Base-by-base conservation (phyloP, 2,113 vertebrate species). In the Passer montanus region DNA sequence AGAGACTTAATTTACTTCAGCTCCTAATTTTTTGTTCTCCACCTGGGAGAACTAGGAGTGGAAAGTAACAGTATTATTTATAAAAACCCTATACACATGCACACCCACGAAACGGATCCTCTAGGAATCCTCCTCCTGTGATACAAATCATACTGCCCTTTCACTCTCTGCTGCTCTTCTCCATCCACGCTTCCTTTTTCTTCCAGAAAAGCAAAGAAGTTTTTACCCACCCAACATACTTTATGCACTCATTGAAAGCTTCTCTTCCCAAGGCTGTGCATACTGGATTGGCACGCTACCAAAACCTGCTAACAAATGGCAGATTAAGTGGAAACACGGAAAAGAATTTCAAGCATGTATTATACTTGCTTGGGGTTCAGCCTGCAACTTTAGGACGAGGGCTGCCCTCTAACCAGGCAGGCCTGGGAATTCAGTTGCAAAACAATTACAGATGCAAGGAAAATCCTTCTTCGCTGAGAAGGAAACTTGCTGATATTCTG, bases 311-410 rank as follows among this genome's bases (percentile, higher is more conserved):
- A 96, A 96, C 95, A 97, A 97, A 96, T 43, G 85, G 92, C 93
- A 96, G 97, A 97, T 97, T 97, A 97, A 97, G 93, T 89, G 92
- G 91, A 96, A 94, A 97, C 85, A 87, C 6, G 20, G 81, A 23
- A 46, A 97, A 95, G 97, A 97, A 98, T 98, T 85, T 87, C 94
- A 97, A 94, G 95, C 95, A 97, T 96, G 96, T 96, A 91, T 96
- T 94, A 74, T 93, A 93, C 92, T 95, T 79, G 94, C 91, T 70
- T 15, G 72, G 78, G 87, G 93, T 93, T 94, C 74, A 89, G 92
- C 8, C 0, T 39, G 72, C 92, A 93, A 82, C 81, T 67, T 84
- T 91, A 87, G 86, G 91, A 90, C 0, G 2, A 85, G 78, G 41
- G 73, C 91, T 82, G 69, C 86, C 39, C 81, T 88, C 74, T 85